Evolutionary conservation across 2,797 vertebrate genomes (phyloP).

Genomic region (Oryzias sinensis): DNA sequence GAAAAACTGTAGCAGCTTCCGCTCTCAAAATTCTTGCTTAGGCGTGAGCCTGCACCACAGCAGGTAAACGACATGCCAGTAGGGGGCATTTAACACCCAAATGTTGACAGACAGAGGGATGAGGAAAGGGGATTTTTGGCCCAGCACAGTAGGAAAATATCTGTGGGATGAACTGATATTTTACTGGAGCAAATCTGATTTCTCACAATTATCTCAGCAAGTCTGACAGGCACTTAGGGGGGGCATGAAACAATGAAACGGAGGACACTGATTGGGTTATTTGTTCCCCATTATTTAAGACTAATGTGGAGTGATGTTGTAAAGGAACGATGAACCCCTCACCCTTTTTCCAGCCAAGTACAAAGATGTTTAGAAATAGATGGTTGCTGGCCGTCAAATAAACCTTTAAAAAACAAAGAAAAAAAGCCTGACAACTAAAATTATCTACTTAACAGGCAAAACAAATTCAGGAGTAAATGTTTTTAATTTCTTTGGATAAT

Average conservation of each 20-base stretch:
- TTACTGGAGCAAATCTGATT: constrained; percentile 91
- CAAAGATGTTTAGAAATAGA: not conserved
- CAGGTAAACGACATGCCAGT: constrained; percentile 66
- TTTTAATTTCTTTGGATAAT: too few species aligned
- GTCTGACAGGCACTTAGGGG: constrained; percentile 89
- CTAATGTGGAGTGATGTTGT: constrained; percentile 85
- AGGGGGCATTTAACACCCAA: constrained; percentile 58
- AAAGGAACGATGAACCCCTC: constrained; percentile 69
- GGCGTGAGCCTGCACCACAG: constrained; percentile 41
- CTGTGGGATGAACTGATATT: constrained; percentile 84
- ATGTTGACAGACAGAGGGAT: constrained; percentile 39
- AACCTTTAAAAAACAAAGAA: too few species aligned
- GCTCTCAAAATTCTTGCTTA: constrained; percentile 19
- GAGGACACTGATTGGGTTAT: constrained; percentile 94
- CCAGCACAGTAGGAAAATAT: constrained; percentile 55
- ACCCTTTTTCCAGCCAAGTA: constrained; percentile 10
- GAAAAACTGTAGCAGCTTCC: constrained; percentile 14
- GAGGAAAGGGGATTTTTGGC: constrained; percentile 45
- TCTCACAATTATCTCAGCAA: constrained; percentile 98
- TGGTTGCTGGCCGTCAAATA: too few species aligned
- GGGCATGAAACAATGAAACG: constrained; percentile 80
- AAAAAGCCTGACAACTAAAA: too few species aligned
- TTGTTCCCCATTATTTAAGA: constrained; percentile 88
- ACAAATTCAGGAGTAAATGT: too few species aligned
- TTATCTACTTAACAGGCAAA: too few species aligned